phyloP scores from a whole-genome alignment of 2,888 invertebrate species.

The Norana najaformis region DNA sequence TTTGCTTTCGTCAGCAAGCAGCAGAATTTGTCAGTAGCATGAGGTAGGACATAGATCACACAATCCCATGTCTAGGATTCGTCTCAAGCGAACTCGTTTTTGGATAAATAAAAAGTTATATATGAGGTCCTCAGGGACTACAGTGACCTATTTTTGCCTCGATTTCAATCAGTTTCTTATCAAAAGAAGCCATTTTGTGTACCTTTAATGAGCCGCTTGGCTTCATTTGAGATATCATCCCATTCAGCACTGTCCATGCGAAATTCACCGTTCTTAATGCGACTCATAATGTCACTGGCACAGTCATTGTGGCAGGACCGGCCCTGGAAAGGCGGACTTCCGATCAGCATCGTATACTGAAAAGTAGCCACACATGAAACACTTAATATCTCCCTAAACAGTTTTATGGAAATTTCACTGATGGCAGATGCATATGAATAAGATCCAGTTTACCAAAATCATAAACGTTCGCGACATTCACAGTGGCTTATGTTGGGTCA shows the following conservation, averaged over 20 bases:
- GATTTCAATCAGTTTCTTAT: neutral
- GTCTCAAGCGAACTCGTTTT: neutral
- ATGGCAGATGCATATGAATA: too few relatives aligned
- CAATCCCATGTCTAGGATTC: neutral
- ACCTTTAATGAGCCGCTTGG: constrained; percentile 76
- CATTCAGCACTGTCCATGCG: constrained; percentile 75
- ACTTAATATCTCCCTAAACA: neutral
- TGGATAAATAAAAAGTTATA: neutral
- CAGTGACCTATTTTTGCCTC: neutral
- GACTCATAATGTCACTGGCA: constrained; percentile 75
- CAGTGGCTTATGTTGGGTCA: too few relatives aligned
- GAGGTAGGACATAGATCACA: neutral
- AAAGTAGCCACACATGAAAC: constrained; percentile 45
- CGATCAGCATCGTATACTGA: constrained; percentile 81
- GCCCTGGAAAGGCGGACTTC: constrained; percentile 82
- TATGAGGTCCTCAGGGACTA: too few relatives aligned
- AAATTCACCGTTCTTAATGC: constrained; percentile 79
- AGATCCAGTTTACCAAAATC: too few relatives aligned
- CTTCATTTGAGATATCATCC: constrained; percentile 74
- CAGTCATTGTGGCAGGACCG: constrained; percentile 68
- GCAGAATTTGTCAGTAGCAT: too few relatives aligned
- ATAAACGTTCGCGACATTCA: too few relatives aligned
- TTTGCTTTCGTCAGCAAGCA: too few relatives aligned
- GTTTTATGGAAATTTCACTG: neutral
- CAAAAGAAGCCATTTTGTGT: neutral